These are phyloP conservation scores for Cryptocephalus primarius DNA, from an alignment of 2,888 invertebrate species.

Conservation along the genomic window DNA sequence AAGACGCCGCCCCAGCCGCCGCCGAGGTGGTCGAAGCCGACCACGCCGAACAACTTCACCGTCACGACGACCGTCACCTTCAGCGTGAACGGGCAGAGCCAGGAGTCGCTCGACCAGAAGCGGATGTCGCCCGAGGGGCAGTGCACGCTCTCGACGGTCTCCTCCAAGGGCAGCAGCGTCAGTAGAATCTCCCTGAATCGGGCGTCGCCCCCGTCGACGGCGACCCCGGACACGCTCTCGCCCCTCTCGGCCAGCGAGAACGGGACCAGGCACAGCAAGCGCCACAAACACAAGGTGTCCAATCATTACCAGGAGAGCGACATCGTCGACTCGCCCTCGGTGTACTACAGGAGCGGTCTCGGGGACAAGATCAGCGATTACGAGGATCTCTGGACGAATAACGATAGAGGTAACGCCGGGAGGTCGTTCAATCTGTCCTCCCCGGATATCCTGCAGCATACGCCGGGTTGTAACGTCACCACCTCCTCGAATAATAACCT, in stretches of 20 bases:
- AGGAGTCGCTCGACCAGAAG: constrained; percentile 44
- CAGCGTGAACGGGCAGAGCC: constrained; percentile 54
- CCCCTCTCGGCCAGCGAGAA: constrained; percentile 43
- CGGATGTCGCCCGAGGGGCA: constrained; percentile 62
- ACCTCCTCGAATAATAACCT: constrained; percentile 46
- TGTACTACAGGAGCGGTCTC: constrained; percentile 76
- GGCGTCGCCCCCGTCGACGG: constrained; percentile 36
- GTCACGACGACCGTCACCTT: constrained; percentile 82
- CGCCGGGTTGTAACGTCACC: constrained; percentile 30
- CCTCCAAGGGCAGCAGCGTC: constrained; percentile 54
- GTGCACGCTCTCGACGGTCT: constrained; percentile 47
- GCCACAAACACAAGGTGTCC: constrained; percentile 53
- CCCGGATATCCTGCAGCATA: constrained; percentile 33
- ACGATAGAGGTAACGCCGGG: constrained; percentile 35
- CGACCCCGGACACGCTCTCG: constrained; percentile 38
- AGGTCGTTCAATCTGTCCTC: constrained; percentile 26
- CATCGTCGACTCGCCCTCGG: constrained; percentile 70
- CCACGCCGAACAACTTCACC: constrained; percentile 59
- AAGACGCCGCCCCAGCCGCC: constrained; percentile 74
- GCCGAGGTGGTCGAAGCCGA: constrained; percentile 74
- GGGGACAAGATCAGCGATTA: constrained; percentile 91
- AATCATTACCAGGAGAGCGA: constrained; percentile 71
- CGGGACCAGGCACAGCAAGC: constrained; percentile 28
- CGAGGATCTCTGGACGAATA: constrained; percentile 77
- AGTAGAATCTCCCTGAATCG: constrained; percentile 43